phyloP scores from a whole-genome alignment of 2,113 vertebrate species.

The Pelmatolapia mariae region DNA sequence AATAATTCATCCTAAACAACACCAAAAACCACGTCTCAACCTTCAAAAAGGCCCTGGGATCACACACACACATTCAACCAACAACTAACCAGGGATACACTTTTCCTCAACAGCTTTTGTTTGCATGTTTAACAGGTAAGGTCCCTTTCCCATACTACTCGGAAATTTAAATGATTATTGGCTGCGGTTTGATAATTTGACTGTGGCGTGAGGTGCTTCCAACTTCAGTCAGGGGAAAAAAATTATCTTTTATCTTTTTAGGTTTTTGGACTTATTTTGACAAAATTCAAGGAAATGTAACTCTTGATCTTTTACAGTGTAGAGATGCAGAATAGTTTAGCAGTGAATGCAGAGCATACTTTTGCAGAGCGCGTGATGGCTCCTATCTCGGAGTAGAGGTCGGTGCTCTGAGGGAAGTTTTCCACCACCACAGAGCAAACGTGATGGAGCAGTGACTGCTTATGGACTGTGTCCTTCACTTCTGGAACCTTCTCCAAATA shows the following conservation, averaged over 20 bases:
- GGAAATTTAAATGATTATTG: background rate
- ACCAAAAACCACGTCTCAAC: background rate
- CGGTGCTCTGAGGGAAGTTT: slow-evolving; percentile 90
- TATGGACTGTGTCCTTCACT: slow-evolving; percentile 96
- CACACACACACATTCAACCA: background rate
- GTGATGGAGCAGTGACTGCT: slow-evolving; percentile 94
- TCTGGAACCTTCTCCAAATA: slow-evolving; percentile 98
- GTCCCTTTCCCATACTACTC: background rate
- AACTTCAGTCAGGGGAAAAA: background rate
- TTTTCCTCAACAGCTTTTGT: background rate
- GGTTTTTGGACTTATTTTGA: background rate
- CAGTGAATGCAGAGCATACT: slow-evolving; percentile 54
- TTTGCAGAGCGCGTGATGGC: slow-evolving; percentile 94
- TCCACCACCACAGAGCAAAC: slow-evolving; percentile 89
- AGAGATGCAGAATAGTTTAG: background rate
- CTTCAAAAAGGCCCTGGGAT: background rate
- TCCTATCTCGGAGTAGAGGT: slow-evolving; percentile 96
- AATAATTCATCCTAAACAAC: background rate
- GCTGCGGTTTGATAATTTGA: background rate
- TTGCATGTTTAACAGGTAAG: background rate
- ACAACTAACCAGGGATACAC: background rate
- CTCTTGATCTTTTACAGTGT: background rate
- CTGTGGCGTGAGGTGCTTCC: background rate
- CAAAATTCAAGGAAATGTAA: background rate
- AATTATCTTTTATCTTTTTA: background rate